Base-by-base conservation (phyloP, 1,140 invertebrate genomes). In the Pachypsylla venusta region DNA sequence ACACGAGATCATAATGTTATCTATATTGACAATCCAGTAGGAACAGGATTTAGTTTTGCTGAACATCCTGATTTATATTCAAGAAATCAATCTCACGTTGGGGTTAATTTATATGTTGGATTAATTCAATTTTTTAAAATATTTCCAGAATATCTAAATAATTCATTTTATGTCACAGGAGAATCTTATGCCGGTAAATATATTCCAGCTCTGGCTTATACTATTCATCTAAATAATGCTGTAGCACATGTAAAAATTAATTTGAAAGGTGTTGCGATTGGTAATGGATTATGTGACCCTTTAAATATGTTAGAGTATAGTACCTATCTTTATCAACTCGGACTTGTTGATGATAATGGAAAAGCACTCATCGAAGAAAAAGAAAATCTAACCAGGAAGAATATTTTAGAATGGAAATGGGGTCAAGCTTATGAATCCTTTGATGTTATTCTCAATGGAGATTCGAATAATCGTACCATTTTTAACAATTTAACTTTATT, bases 11-110 rank as follows among this genome's bases (percentile, higher is more conserved):
- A 86, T 65, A 83, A 85, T 67, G 66, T 93, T 25, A 74, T 93
- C 16, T 93, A 87, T 66, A 84, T 94, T 58, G 90, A 93, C 67
- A 92, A 89, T 70, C 90, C 89, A 4, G 88, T 89, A 40, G 87
- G 86, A 1, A 84, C 86, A 19, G 85, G 85, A 1, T 88, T 79
- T 63, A 87, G 84, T 66, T 87, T 84, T 62, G 85, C 84, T 0
- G 76, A 79, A 67, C 16, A 67, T 20, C 76, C 80, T 4, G 71
- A 69, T 48, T 84, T 84, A 1, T 87, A 83, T 67, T 81, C 80
- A 1, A 76, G 65, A 10, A 80, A 84, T 67, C 77, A 87, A 69
- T 76, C 73, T 1, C 74, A 81, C 63, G 80, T 88, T 1, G 84
- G 82, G 0, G 71, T 76, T 42, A 77, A 87, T 66, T 62, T 87